Conservation (phyloP, 2,888 invertebrate genomes). For the Melolontha melolontha region DNA sequence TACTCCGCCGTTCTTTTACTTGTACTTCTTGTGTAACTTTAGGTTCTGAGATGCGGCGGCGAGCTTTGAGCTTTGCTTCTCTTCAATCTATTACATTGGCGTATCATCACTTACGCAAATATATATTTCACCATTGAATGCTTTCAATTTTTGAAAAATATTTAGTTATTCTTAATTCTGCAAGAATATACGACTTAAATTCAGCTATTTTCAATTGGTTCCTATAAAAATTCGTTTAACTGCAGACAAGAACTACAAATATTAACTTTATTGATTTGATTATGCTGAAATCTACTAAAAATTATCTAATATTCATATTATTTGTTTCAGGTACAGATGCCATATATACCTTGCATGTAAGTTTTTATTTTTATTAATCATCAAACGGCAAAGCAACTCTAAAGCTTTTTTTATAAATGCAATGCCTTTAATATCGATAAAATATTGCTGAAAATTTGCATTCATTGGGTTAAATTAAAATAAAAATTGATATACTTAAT, state of each 20-base stretch:
- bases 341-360: slow-evolving; percentile 15
- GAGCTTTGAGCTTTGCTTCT: slow-evolving; percentile 49
- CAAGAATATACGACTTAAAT: too few relatives aligned
- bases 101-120: background rate
- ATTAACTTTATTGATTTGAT: too few relatives aligned
- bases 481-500: too few relatives aligned
- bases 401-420: too few relatives aligned
- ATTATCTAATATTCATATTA: background rate
- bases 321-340: slow-evolving; percentile 33
- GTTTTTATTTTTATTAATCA: background rate
- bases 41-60: slow-evolving; percentile 41
- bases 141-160: background rate
- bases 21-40: slow-evolving; percentile 25
- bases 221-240: too few relatives aligned
- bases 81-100: background rate
- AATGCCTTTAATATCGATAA: too few relatives aligned
- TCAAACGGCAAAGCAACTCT: background rate
- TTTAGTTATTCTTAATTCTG: too few relatives aligned
- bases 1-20: slow-evolving; percentile 17
- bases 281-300: too few relatives aligned
- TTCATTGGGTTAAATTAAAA: too few relatives aligned
- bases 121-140: background rate
- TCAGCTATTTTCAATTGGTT: too few relatives aligned
- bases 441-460: too few relatives aligned
- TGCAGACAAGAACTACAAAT: too few relatives aligned